Base-by-base conservation (phyloP, 2,888 invertebrate genomes). In the Elaeidobius kamerunicus region DNA sequence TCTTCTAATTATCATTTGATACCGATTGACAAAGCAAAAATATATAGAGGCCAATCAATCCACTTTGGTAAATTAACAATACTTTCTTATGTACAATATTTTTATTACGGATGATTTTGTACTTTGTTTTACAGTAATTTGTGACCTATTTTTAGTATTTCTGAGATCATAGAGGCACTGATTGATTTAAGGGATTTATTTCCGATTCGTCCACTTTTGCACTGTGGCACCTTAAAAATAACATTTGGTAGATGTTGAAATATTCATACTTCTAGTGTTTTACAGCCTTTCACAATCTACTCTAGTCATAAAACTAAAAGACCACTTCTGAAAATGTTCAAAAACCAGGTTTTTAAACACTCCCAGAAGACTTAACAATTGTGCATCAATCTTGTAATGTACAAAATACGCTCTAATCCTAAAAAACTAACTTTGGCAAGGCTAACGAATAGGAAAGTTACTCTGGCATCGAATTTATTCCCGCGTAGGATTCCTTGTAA, bases 401-500 rank as follows among this genome's bases (percentile, higher is more conserved):
- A 52, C 52, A 32, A 20, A n/a, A 27, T 46, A 28, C 34, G 38
- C 17, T 36, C 27, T 49, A 42, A 35, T 16, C 5, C 18, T 42
- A 35, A 44, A 42, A 49, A 28, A n/a, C 49, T 49, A 51, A 52
- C 47, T 52, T 52, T 52, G 52, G 52, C 52, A 52, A 52, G 19
- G 40, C 44, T 30, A 28, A 54, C 40, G 43, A 54, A 49, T 54
- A n/a, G n/a, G 54, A 48, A 49, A 54, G 44, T 48, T 49, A 54
- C 49, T 49, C 53, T 53, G 45, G 42, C 45, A 52, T 56, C 52
- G 43, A 38, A 40, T 43, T 17, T 14, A 49, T 35, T 46, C 47
- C 56, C 47, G 52, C 47, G 52, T 55, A 55, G 50, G 58, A 58
- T 50, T 65, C 64, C 52, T 87, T 88, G 75, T 89, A 90, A 55